These are phyloP conservation scores for Ivindomyrus marchei DNA, from an alignment of 2,113 vertebrate species.

Conservation along the genomic window DNA sequence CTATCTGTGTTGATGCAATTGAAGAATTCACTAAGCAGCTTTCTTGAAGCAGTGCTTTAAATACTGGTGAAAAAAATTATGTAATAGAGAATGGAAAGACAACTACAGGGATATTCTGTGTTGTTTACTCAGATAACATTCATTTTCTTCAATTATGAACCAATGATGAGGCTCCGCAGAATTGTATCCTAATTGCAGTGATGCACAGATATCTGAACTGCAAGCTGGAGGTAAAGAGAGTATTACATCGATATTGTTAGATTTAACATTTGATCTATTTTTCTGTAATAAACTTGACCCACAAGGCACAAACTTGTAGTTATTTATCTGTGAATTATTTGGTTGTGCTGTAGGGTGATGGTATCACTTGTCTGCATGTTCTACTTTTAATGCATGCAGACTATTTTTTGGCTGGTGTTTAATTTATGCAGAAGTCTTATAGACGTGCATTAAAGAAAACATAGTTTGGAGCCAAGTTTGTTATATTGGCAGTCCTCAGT, in stretches of 20 bases:
- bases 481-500: neutral
- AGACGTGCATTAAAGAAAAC: neutral
- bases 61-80: neutral
- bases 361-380: neutral
- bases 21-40: neutral
- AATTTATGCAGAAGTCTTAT: neutral
- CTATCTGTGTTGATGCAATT: constrained; percentile 48
- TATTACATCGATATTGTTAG: neutral
- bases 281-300: constrained; percentile 7
- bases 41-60: neutral
- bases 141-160: neutral
- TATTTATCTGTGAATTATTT: neutral
- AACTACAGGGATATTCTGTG: neutral
- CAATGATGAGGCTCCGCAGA: neutral
- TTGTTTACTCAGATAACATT: neutral
- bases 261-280: neutral
- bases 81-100: neutral
- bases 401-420: neutral
- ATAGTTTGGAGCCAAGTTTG: neutral
- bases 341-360: neutral
- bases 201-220: constrained; percentile 41
- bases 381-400: neutral
- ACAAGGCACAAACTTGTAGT: neutral
- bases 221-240: constrained; percentile 42
- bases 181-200: constrained; percentile 35